Percentiles rank a stretch among this genome's conserved stretches.
These are phyloP conservation scores for Xyliphius kryptos DNA, from an alignment of 2,113 vertebrate species.

Conservation along the genomic window DNA sequence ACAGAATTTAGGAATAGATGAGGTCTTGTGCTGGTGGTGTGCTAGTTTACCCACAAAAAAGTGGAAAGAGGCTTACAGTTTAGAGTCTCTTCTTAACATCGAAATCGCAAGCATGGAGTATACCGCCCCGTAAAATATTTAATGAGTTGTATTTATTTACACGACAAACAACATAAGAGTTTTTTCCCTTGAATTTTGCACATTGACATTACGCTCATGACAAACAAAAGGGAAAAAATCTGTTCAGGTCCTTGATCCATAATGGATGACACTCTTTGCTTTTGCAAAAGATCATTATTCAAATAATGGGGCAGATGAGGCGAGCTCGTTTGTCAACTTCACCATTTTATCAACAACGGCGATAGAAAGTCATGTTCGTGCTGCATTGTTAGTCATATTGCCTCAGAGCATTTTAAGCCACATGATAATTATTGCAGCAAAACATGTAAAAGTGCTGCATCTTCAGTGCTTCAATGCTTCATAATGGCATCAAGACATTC, in stretches of 20 bases:
- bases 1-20: constrained; percentile 65
- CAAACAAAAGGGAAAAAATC: constrained; percentile 59
- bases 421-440: constrained; percentile 31
- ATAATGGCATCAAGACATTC: not conserved
- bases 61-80: too few relatives aligned
- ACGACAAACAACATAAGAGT: constrained; percentile 67
- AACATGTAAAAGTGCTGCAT: constrained; percentile 12
- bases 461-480: constrained; percentile 17
- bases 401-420: constrained; percentile 21
- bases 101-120: too few relatives aligned
- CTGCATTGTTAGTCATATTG: constrained; percentile 35
- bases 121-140: constrained; percentile 68
- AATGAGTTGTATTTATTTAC: constrained; percentile 70
- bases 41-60: constrained; percentile 63
- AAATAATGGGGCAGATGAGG: constrained; percentile 58
- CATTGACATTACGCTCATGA: constrained; percentile 69
- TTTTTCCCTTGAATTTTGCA: constrained; percentile 71
- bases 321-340: constrained; percentile 52
- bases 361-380: constrained; percentile 40
- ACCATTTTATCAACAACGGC: constrained; percentile 55
- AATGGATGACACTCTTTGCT: constrained; percentile 61
- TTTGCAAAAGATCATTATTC: constrained; percentile 64
- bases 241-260: constrained; percentile 62
- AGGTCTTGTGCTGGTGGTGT: constrained; percentile 46
- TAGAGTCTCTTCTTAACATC: too few relatives aligned